Percentiles rank a stretch among this genome's conserved stretches.
Evolutionary conservation across 2,888 invertebrate species (phyloP).

Genomic region (Acanthosepion esculentum): DNA sequence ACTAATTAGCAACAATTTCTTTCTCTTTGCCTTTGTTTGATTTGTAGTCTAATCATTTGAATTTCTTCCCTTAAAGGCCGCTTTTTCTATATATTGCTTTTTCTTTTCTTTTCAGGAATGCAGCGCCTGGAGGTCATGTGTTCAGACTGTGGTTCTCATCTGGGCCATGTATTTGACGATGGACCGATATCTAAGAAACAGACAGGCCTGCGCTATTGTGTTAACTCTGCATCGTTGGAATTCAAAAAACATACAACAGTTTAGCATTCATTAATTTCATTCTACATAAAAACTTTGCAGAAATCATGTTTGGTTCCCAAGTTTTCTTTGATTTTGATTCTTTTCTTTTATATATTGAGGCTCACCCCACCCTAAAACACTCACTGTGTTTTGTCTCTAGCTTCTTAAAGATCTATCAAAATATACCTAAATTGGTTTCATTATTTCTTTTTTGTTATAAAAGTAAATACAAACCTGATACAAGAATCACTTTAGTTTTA

Average conservation of each 20-base stretch:
- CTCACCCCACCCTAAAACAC: not conserved
- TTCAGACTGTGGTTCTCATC: conserved; percentile 60
- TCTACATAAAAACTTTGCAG: conserved; percentile 38
- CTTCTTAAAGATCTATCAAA: not conserved
- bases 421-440: too few relatives aligned
- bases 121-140: conserved; percentile 58
- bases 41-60: not conserved
- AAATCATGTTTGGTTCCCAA: conserved; percentile 38
- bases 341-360: not conserved
- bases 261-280: conserved; percentile 52
- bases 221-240: conserved; percentile 73
- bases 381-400: not conserved
- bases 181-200: conserved; percentile 65
- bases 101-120: conserved; percentile 52
- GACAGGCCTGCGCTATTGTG: conserved; percentile 71
- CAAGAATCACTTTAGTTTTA: not conserved
- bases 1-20: not conserved
- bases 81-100: not conserved
- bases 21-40: not conserved
- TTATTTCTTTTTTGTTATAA: not conserved
- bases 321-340: not conserved
- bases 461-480: not conserved
- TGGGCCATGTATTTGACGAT: conserved; percentile 69
- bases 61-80: not conserved
- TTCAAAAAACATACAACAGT: conserved; percentile 74